Evolutionary conservation across 1,140 invertebrate species (phyloP).

Genomic region (Drosophila orosa): DNA sequence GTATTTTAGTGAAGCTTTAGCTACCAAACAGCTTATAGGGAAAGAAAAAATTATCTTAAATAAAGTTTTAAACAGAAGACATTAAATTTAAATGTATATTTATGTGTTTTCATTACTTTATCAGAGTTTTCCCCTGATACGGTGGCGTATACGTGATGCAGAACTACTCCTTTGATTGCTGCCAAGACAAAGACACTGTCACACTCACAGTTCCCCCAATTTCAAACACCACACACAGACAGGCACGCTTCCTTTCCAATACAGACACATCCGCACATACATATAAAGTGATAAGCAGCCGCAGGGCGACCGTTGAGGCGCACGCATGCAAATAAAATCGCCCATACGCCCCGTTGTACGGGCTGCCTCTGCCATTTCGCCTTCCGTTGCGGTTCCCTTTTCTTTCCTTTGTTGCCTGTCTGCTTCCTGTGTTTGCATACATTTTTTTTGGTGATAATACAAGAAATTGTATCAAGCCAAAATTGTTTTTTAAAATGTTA

Average conservation of each 20-base stretch:
- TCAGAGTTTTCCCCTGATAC: not conserved
- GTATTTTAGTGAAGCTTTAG: too few species aligned
- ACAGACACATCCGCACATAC: conserved; percentile 2
- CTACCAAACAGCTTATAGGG: too few species aligned
- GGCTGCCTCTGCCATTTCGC: conserved; percentile 11
- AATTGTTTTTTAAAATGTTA: conserved; percentile 82
- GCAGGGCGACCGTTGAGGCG: conserved; percentile 52
- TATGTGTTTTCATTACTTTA: not conserved
- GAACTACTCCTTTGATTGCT: conserved; percentile 17
- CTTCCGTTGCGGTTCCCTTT: conserved; percentile 9
- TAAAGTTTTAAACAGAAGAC: not conserved
- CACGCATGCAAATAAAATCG: conserved; percentile 73
- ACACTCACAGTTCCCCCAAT: not conserved
- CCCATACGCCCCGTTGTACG: conserved; percentile 67
- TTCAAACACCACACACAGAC: conserved; percentile 16
- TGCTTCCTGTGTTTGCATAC: conserved; percentile 59
- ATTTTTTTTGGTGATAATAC: conserved; percentile 71
- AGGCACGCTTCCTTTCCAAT: not conserved
- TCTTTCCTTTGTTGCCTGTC: not conserved
- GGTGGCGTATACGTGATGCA: conserved; percentile 42
- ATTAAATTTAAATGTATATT: not conserved
- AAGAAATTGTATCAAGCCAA: conserved; percentile 74
- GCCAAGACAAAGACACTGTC: not conserved
- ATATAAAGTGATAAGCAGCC: conserved; percentile 74
- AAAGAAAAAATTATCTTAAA: not conserved